Conservation (phyloP, 2,797 vertebrate genomes). For the Argyrosomus regius region DNA sequence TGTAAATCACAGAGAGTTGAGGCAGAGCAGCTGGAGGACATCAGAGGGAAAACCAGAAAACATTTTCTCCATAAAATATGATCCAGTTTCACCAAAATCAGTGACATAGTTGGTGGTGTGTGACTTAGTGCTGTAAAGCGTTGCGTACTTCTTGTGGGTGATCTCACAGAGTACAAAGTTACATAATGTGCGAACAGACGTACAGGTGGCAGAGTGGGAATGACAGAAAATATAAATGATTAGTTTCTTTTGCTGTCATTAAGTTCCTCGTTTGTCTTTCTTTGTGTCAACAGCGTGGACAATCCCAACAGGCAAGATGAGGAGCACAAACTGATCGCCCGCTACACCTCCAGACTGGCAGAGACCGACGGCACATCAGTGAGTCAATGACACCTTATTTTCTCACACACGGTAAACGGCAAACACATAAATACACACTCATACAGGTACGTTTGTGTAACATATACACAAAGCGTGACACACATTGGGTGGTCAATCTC, state of each 20-base stretch:
- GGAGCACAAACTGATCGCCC: constrained; percentile 94
- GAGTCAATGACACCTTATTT: constrained; percentile 71
- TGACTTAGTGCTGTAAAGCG: no score
- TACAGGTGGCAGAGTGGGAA: no score
- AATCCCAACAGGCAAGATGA: constrained; percentile 92
- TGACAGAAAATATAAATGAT: not conserved
- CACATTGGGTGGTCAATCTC: not conserved
- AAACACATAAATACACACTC: not conserved
- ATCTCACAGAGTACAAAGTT: no score
- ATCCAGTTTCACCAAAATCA: no score
- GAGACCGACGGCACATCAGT: constrained; percentile 88
- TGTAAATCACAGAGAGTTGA: no score
- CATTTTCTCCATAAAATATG: no score
- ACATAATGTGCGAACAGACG: no score
- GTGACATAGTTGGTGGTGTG: no score
- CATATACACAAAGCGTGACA: not conserved
- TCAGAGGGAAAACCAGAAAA: no score
- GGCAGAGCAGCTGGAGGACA: no score
- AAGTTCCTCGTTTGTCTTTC: not conserved
- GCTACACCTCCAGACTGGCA: constrained; percentile 93
- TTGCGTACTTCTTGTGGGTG: no score
- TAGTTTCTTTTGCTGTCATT: not conserved
- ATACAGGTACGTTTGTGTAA: not conserved
- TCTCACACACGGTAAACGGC: not conserved
- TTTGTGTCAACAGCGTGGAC: constrained; percentile 84